Conservation (phyloP, 2,113 vertebrate species). For the Coracopsis vasa region DNA sequence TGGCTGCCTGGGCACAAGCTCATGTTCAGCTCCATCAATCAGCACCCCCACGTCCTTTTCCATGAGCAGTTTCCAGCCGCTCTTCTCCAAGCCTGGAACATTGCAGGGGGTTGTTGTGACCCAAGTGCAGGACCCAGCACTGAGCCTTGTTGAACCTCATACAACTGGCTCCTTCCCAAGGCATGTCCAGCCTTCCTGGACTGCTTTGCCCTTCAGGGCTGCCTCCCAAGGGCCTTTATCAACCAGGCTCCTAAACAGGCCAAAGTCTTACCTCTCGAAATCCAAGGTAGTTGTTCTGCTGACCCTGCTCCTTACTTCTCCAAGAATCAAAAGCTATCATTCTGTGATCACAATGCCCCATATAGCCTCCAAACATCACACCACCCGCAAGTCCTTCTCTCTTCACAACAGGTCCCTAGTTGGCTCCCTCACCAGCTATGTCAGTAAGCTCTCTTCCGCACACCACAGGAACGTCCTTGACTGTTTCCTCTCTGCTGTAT, state of each 20-base stretch:
- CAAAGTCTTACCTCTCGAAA: not conserved
- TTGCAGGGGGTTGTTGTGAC: not conserved
- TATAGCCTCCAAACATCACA: not conserved
- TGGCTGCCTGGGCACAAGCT: not conserved
- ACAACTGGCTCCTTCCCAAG: not conserved
- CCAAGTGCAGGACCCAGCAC: not conserved
- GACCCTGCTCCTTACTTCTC: not conserved
- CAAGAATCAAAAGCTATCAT: not conserved
- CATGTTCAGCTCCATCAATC: not conserved
- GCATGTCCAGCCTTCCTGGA: not conserved
- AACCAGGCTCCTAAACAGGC: not conserved
- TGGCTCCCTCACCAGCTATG: not conserved
- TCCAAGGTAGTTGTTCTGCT: not conserved
- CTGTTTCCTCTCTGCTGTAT: not conserved
- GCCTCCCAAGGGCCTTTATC: not conserved
- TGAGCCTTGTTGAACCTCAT: not conserved
- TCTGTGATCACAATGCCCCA: not conserved
- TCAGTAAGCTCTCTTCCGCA: not conserved
- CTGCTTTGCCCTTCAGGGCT: not conserved
- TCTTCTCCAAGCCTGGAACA: not conserved
- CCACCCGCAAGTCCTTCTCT: not conserved
- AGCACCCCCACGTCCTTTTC: not conserved
- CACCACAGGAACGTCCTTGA: not conserved
- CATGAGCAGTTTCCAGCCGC: not conserved
- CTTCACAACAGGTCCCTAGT: not conserved